These are phyloP conservation scores for Scalopus aquaticus DNA, from an alignment of 2,113 vertebrate genomes.

Conservation along the genomic window DNA sequence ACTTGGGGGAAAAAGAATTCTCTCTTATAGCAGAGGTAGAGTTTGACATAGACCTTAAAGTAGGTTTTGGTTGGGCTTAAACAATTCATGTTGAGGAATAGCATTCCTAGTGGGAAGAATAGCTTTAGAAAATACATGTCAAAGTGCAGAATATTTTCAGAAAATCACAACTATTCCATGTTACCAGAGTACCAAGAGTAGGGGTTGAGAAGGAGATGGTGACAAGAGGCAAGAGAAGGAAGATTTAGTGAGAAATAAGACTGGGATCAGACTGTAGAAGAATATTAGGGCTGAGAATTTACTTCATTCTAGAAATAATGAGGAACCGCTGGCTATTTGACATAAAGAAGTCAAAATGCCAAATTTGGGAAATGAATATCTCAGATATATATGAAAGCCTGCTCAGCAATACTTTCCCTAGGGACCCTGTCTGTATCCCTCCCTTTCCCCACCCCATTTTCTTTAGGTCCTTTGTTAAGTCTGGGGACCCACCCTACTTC, in stretches of 20 bases:
- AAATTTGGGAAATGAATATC: background rate
- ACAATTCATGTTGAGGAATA: background rate
- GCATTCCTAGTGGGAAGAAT: background rate
- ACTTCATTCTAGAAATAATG: background rate
- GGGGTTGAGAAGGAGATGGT: background rate
- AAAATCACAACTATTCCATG: background rate
- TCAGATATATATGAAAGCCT: background rate
- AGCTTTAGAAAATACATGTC: background rate
- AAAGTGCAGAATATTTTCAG: background rate
- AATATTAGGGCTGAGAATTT: background rate
- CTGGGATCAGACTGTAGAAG: background rate
- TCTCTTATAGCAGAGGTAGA: background rate
- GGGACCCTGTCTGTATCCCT: background rate
- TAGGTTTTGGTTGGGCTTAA: background rate
- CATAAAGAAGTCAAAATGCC: background rate
- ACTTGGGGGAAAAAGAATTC: background rate
- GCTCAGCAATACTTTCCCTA: background rate
- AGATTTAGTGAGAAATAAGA: background rate
- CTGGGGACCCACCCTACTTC: slow-evolving; percentile 74
- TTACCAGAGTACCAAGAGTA: background rate
- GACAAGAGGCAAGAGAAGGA: background rate
- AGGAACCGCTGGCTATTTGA: background rate
- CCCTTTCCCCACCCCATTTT: background rate
- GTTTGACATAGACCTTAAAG: background rate
- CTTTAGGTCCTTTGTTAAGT: slow-evolving; percentile 71